Conservation (phyloP, 2,113 vertebrate genomes). For the Notechis scutatus region DNA sequence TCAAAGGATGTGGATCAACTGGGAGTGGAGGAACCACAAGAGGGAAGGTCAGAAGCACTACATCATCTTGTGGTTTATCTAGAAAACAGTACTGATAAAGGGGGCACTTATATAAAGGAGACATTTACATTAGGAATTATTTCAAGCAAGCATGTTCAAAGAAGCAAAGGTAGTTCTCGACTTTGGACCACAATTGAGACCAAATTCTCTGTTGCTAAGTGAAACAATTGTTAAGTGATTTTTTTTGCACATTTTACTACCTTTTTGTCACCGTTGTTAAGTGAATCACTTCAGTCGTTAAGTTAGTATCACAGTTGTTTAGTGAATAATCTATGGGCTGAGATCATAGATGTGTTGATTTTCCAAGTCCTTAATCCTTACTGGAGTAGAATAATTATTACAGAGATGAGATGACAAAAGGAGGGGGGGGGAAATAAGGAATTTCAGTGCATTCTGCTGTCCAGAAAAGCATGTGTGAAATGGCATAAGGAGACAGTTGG, state of each 20-base stretch:
- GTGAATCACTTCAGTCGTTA: background rate
- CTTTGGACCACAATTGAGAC: background rate
- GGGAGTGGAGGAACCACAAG: background rate
- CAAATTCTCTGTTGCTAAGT: background rate
- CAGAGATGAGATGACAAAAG: background rate
- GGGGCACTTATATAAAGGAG: background rate
- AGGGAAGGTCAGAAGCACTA: background rate
- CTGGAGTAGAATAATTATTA: background rate
- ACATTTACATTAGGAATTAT: background rate
- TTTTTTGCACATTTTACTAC: background rate
- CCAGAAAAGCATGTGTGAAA: background rate
- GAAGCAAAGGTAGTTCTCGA: background rate
- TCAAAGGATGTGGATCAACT: background rate
- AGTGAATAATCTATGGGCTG: background rate
- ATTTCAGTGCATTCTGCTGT: background rate
- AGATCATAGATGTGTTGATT: background rate
- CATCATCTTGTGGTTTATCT: background rate
- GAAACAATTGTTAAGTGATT: background rate
- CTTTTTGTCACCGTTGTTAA: background rate
- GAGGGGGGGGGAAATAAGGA: background rate
- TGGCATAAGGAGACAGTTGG: conserved; percentile 1
- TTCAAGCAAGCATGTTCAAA: background rate
- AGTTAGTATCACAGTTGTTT: background rate
- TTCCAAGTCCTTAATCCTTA: background rate
- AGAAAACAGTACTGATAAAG: background rate